A percentile compares a stretch with the other conserved stretches of the same genome.
phyloP scores from a whole-genome alignment of 2,797 vertebrate genomes.

The Mus spretus region DNA sequence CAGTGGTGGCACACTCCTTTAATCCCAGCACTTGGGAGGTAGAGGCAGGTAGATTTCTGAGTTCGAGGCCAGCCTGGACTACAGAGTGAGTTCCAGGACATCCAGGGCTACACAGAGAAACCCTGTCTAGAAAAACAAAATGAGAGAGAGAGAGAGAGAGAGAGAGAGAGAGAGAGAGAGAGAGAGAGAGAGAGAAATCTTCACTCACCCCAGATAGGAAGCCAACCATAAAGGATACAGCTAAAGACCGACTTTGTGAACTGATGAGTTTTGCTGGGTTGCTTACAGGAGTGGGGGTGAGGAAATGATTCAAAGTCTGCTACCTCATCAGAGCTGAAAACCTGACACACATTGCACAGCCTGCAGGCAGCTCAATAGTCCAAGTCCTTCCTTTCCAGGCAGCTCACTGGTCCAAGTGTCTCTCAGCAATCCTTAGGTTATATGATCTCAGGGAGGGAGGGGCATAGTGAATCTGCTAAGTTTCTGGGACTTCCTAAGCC shows the following conservation, averaged over 20 bases:
- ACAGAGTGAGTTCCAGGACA: too few species aligned
- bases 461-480: neutral
- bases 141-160: too few species aligned
- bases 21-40: too few species aligned
- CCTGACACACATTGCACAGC: neutral
- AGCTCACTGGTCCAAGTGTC: neutral
- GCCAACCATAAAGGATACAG: too few species aligned
- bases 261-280: neutral
- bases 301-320: neutral
- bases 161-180: too few species aligned
- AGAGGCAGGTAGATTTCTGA: too few species aligned
- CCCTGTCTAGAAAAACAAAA: too few species aligned
- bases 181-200: neutral
- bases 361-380: neutral
- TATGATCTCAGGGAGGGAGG: neutral
- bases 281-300: neutral
- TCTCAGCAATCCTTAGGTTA: neutral
- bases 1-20: too few species aligned
- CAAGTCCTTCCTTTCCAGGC: neutral
- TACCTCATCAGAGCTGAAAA: neutral
- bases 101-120: too few species aligned
- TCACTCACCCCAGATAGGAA: neutral
- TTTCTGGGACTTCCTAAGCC: neutral
- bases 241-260: neutral
- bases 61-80: too few species aligned